Base-by-base conservation (phyloP, 2,888 invertebrate genomes). In the Archips xylosteana region DNA sequence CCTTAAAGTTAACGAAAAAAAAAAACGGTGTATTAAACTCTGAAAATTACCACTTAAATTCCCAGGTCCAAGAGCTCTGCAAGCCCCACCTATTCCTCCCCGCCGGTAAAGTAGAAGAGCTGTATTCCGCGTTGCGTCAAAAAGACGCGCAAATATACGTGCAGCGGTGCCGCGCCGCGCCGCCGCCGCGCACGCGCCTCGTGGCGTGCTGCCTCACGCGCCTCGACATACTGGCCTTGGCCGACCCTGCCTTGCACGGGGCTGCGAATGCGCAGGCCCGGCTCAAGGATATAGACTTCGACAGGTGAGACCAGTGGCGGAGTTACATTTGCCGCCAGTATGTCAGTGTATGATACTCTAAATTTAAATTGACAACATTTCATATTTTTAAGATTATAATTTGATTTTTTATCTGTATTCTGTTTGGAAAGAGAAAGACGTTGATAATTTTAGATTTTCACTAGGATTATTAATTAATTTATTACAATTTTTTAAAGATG, bases 81-180 rank as follows among this genome's bases (percentile, higher is more conserved):
- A 97, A 97, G 83, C 97, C 97, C 2, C 97, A 98, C 82, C 93
- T 98, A 4, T 95, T 98, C 79, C 95, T 98, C 57, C 98, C 98
- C 0, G 97, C 97, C 9, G 97, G 96, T 1, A 98, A 98, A 84
- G 97, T 98, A 0, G 99, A 99, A 80, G 98, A 98, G 83, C 94
- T 99, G 12, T 98, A 98, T 88, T 96, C 96, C 0, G 97, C 97
- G 79, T 91, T 99, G 78, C 96, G 97, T 9, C 97, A 97, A 85
- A 98, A 98, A 86, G 98, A 98, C 90, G 98, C 98, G 0, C 98
- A 99, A 89, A 99, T 99, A 83, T 99, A 99, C 91, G 97, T 99
- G 74, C 98, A 99, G 88, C 84, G 94, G 0, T 85, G 88, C 49
- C 87, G 93, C 70, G 87, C 97, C 96, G 90, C 95, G 96, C 95